phyloP scores from a whole-genome alignment of 2,797 vertebrate genomes.

The Morelia viridis region DNA sequence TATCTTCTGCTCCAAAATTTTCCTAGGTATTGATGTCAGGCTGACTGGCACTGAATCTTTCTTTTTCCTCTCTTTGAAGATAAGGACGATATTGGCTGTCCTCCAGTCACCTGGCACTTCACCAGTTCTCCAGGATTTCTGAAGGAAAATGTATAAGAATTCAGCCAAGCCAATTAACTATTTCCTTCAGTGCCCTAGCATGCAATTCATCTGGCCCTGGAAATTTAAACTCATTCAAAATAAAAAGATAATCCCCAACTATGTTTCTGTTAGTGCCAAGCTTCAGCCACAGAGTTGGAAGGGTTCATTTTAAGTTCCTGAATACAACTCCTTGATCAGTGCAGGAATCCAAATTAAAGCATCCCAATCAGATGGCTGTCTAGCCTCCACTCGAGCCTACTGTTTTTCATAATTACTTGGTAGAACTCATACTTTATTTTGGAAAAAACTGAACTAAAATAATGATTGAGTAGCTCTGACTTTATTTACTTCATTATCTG shows the following conservation, averaged over 20 bases:
- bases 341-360: not conserved
- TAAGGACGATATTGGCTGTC: not conserved
- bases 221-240: not conserved
- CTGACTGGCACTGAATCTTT: not conserved
- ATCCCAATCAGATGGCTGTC: not conserved
- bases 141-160: not conserved
- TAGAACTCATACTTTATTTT: not conserved
- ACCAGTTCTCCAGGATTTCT: not conserved
- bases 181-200: not conserved
- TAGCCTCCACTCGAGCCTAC: not conserved
- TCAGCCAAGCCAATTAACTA: not conserved
- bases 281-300: not conserved
- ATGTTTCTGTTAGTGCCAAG: not conserved
- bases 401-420: not conserved
- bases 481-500: not conserved
- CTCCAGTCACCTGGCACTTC: not conserved
- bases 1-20: not conserved
- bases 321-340: not conserved
- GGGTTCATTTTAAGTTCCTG: not conserved
- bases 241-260: not conserved
- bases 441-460: not conserved
- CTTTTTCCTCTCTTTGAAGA: not conserved
- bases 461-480: not conserved
- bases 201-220: not conserved
- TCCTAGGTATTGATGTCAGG: not conserved